Percentiles rank a stretch among this genome's conserved stretches.
Evolutionary conservation across 2,888 invertebrate species (phyloP).

Genomic region (Drosophila neotestacea): DNA sequence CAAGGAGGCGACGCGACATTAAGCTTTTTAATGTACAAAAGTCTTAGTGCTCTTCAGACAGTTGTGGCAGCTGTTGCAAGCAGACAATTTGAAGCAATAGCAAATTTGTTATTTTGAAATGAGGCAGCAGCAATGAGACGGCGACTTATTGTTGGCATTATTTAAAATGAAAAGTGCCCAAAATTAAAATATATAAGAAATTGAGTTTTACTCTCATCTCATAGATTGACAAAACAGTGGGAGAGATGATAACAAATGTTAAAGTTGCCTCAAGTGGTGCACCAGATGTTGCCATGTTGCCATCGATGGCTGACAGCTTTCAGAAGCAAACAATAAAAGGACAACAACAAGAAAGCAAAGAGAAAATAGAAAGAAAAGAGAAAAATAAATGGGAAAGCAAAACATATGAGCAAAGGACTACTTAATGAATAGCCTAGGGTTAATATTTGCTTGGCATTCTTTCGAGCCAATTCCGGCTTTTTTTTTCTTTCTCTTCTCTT

Average conservation of each 20-base stretch:
- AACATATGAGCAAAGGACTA: conserved; percentile 77
- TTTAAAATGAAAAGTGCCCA: conserved; percentile 55
- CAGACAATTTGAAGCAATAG: conserved; percentile 60
- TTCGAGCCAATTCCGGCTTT: conserved; percentile 38
- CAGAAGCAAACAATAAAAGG: conserved; percentile 50
- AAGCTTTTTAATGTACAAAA: conserved; percentile 69
- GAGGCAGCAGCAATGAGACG: conserved; percentile 17
- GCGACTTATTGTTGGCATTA: conserved; percentile 47
- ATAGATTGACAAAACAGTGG: neutral
- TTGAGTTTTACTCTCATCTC: conserved; percentile 28
- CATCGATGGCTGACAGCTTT: conserved; percentile 42
- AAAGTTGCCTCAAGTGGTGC: conserved; percentile 21
- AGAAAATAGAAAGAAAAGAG: conserved; percentile 10
- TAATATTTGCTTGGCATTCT: conserved; percentile 70
- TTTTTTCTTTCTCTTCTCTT: conserved; percentile 16
- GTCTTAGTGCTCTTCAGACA: conserved; percentile 11
- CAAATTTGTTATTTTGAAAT: conserved; percentile 25
- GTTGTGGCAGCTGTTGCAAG: conserved; percentile 61
- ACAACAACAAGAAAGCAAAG: conserved; percentile 22
- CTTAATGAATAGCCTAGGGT: conserved; percentile 77
- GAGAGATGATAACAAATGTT: neutral
- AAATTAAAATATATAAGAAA: conserved; percentile 56
- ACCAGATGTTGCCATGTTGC: conserved; percentile 35
- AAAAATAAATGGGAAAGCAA: conserved; percentile 44
- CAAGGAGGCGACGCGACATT: conserved; percentile 45